Evolutionary conservation across 2,888 invertebrate species (phyloP).

Genomic region (Iphiclides podalirius): DNA sequence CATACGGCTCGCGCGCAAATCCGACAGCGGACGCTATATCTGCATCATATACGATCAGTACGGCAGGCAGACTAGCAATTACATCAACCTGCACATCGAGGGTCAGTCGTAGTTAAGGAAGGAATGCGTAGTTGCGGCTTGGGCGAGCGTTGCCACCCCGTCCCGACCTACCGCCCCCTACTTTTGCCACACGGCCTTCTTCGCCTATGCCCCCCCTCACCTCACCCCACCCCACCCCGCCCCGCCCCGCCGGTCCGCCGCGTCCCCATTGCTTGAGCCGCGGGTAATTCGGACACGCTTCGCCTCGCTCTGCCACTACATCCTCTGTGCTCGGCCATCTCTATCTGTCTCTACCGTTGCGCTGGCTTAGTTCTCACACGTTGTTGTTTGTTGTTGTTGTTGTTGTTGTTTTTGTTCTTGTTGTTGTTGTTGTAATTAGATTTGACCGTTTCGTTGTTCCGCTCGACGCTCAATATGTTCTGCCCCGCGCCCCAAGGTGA

Average conservation of each 20-base stretch:
- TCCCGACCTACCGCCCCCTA: constrained; percentile 29
- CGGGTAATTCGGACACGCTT: too few species aligned
- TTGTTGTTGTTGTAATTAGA: background rate
- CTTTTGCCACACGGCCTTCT: too few species aligned
- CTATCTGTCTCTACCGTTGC: constrained; percentile 1
- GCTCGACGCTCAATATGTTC: too few species aligned
- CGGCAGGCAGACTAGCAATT: constrained; percentile 80
- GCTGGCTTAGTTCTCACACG: constrained; percentile 4
- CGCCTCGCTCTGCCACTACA: too few species aligned
- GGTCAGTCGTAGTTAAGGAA: constrained; percentile 82
- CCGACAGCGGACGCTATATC: constrained; percentile 89
- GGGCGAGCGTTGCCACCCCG: constrained; percentile 27
- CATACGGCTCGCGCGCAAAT: constrained; percentile 75
- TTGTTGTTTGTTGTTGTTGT: background rate
- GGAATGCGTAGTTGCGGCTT: constrained; percentile 34
- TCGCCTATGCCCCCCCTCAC: too few species aligned
- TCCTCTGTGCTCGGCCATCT: constrained; percentile 25
- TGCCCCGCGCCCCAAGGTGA: constrained; percentile 44
- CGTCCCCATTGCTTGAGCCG: too few species aligned
- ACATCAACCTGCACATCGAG: constrained; percentile 86
- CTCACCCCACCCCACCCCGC: too few species aligned
- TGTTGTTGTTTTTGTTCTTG: constrained; percentile 6
- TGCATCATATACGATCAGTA: constrained; percentile 82
- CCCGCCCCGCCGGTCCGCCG: too few species aligned
- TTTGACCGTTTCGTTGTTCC: too few species aligned